Percentiles rank a stretch among this genome's conserved stretches.
Conservation (phyloP, 2,113 vertebrate genomes). For the Trematomus loennbergii region DNA sequence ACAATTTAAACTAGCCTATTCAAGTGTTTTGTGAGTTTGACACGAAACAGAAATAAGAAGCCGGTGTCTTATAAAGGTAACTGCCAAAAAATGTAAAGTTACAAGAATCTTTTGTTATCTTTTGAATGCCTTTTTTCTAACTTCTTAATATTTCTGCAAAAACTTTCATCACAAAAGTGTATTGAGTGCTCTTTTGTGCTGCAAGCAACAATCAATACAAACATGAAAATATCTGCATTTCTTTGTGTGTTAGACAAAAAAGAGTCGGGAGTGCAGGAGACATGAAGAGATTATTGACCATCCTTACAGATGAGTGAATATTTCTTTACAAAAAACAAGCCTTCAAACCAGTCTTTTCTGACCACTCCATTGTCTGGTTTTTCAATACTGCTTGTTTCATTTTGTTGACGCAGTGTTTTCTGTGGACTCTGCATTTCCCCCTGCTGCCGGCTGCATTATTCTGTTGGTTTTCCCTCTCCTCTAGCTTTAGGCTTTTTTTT, state of each 20-base stretch:
- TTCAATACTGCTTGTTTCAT: constrained; percentile 13
- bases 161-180: neutral
- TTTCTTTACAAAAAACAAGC: constrained; percentile 32
- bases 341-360: neutral
- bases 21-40: neutral
- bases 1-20: neutral
- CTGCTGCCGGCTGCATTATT: constrained; percentile 17
- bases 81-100: neutral
- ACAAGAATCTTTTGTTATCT: neutral
- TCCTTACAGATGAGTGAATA: constrained; percentile 41
- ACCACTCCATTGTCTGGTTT: constrained; percentile 7
- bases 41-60: neutral
- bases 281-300: constrained; percentile 13
- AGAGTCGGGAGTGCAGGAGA: neutral
- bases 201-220: neutral
- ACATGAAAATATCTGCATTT: neutral
- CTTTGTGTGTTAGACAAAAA: constrained; percentile 9
- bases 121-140: neutral
- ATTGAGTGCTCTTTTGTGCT: neutral
- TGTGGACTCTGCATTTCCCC: constrained; percentile 19
- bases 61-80: neutral
- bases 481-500: constrained; percentile 52
- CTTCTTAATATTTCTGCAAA: neutral
- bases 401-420: constrained; percentile 46
- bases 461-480: neutral